Evolutionary conservation across 2,113 vertebrate species (phyloP), one percentile per base, ranked within the genome.

Genomic region (Raphicerus campestris): DNA sequence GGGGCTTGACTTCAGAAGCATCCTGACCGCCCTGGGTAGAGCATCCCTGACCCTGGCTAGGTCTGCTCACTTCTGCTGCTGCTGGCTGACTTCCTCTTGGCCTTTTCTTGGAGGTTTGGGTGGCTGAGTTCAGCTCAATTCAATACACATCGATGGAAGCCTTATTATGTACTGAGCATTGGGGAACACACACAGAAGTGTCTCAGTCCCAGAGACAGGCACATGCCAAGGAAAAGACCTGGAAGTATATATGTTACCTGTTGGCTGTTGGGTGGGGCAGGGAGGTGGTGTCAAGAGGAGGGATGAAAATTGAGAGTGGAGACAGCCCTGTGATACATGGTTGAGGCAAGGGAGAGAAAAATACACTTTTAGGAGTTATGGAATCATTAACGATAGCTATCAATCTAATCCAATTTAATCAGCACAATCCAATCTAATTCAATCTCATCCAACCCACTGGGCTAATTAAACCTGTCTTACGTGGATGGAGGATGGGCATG

Each of bases 401-500:
- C 84, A n/a, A 22, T 87, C 85, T 75, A 47, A 56, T 26, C 20
- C 77, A 42, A 56, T 7, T n/a, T 66, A 35, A 42, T 73, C 6
- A 78, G 89, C 32, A 15, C 22, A 10, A 39, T 26, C 24, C 30
- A 81, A 28, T 77, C 19, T 63, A 87, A 45, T 11, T 49, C 42
- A 35, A 9, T 24, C 51, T 58, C 42, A 47, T 30, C 26, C 61
- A 84, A 17, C 17, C 35, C 24, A 58, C 0, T 16, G 45, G 83
- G 63, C 55, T 55, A 39, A 82, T 78, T 13, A 17, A 70, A 30
- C 22, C 30, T 2, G 17, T 20, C 53, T 39, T 17, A 20, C 2
- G 0, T 1, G 35, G 49, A 14, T 9, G 14, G 55, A 60, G 19
- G 77, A 13, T 45, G 0, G 11, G 24, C 28, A 9, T 3, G 11